Conservation (phyloP, 2,888 invertebrate genomes). For the Drosophila anomelani region DNA sequence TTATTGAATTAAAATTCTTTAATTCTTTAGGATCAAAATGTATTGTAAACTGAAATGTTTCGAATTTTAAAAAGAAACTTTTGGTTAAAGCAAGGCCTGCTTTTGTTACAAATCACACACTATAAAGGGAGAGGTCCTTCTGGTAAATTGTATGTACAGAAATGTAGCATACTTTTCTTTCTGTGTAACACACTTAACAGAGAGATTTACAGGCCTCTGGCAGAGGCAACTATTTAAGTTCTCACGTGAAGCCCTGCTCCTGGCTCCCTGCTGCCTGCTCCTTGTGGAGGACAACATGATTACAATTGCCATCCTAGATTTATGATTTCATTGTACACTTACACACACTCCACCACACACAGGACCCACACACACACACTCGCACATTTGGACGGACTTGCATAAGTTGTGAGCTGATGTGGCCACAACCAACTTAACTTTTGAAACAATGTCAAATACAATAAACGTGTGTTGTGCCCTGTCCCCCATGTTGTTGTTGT, state of each 20-base stretch:
- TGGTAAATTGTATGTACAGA: no score
- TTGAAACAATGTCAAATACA: conserved; percentile 75
- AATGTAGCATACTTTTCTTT: neutral
- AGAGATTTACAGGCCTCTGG: conserved; percentile 1
- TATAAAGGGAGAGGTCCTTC: neutral
- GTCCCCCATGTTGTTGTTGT: conserved; percentile 39
- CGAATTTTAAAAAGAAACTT: neutral
- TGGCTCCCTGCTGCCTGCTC: neutral
- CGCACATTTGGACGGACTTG: conserved; percentile 11
- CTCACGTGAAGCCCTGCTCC: neutral
- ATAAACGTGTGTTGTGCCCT: conserved; percentile 56
- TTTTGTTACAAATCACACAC: neutral
- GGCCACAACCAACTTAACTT: conserved; percentile 73
- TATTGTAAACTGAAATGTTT: neutral
- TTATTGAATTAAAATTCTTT: neutral
- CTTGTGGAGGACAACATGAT: conserved; percentile 34
- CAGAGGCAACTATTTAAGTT: conserved; percentile 21
- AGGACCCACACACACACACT: conserved; percentile 13
- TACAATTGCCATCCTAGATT: conserved; percentile 51
- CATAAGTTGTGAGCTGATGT: conserved; percentile 61
- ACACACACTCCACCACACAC: conserved; percentile 6
- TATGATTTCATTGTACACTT: conserved; percentile 51
- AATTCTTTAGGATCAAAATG: neutral
- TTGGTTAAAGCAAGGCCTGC: neutral
- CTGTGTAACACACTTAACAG: conserved; percentile 10